A percentile compares a stretch with the other conserved stretches of the same genome.
Evolutionary conservation across 2,888 invertebrate genomes (phyloP).

Genomic region (Apomyelois bistriatella): DNA sequence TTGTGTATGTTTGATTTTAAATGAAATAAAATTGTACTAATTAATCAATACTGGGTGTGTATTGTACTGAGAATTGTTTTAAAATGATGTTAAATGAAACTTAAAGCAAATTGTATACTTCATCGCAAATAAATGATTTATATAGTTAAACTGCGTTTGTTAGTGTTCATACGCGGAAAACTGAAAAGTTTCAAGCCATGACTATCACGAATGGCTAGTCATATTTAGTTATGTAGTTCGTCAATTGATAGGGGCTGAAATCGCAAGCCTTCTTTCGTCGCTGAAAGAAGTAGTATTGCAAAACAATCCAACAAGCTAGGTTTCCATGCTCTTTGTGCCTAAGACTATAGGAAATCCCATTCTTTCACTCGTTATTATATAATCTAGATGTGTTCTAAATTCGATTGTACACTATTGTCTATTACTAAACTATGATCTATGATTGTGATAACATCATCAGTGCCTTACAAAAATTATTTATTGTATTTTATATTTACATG

Average conservation of each 20-base stretch:
- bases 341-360: slow-evolving; percentile 69
- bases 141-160: background rate
- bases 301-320: slow-evolving; percentile 41
- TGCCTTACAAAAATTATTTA: slow-evolving; percentile 75
- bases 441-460: slow-evolving; percentile 77
- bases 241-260: slow-evolving; percentile 19
- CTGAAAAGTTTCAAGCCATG: slow-evolving; percentile 35
- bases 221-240: slow-evolving; percentile 29
- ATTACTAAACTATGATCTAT: slow-evolving; percentile 62
- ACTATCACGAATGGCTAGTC: slow-evolving; percentile 51
- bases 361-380: slow-evolving; percentile 36
- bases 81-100: slow-evolving; percentile 12
- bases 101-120: background rate
- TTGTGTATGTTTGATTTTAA: slow-evolving; percentile 37
- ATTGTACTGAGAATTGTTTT: slow-evolving; percentile 21
- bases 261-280: slow-evolving; percentile 63
- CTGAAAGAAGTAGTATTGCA: slow-evolving; percentile 63
- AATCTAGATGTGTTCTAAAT: slow-evolving; percentile 31
- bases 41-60: slow-evolving; percentile 32
- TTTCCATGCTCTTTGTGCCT: slow-evolving; percentile 59
- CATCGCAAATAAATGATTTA: background rate
- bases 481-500: slow-evolving; percentile 68
- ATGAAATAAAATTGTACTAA: slow-evolving; percentile 33
- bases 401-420: slow-evolving; percentile 34
- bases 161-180: slow-evolving; percentile 23